Percentiles rank a stretch among this genome's conserved stretches.
These are phyloP conservation scores for Taxidea taxus DNA, from an alignment of 2,113 vertebrate genomes.

Conservation along the genomic window DNA sequence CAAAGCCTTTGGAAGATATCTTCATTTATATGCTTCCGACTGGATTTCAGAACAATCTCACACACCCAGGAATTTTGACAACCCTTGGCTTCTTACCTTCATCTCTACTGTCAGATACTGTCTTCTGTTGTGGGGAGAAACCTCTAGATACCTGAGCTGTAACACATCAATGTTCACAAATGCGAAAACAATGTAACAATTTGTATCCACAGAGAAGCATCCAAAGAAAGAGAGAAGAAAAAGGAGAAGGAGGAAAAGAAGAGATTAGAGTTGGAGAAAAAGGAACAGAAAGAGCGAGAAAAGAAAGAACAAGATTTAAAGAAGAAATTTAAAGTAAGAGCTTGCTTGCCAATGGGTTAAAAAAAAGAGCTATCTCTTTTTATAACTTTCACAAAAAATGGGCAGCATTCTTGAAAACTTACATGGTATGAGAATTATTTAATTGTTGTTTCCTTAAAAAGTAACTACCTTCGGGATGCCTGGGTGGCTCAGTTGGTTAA, in stretches of 20 bases:
- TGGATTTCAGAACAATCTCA: background rate
- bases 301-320: constrained; percentile 93
- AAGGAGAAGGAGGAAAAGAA: constrained; percentile 88
- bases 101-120: background rate
- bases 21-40: background rate
- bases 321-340: constrained; percentile 94
- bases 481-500: too few relatives aligned
- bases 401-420: background rate
- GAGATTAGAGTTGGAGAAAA: constrained; percentile 87
- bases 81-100: background rate
- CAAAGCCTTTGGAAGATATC: background rate
- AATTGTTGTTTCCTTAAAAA: background rate
- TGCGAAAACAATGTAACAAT: background rate
- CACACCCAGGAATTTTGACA: background rate
- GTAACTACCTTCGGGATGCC: background rate
- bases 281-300: constrained; percentile 92
- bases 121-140: background rate
- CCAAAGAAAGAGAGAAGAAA: constrained; percentile 84
- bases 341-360: background rate
- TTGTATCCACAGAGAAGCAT: constrained; percentile 75
- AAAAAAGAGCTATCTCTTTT: background rate
- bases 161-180: too few relatives aligned
- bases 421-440: background rate
- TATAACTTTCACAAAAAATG: background rate
- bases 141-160: background rate